Conservation (phyloP, 2,113 vertebrate species). For the Daubentonia madagascariensis region DNA sequence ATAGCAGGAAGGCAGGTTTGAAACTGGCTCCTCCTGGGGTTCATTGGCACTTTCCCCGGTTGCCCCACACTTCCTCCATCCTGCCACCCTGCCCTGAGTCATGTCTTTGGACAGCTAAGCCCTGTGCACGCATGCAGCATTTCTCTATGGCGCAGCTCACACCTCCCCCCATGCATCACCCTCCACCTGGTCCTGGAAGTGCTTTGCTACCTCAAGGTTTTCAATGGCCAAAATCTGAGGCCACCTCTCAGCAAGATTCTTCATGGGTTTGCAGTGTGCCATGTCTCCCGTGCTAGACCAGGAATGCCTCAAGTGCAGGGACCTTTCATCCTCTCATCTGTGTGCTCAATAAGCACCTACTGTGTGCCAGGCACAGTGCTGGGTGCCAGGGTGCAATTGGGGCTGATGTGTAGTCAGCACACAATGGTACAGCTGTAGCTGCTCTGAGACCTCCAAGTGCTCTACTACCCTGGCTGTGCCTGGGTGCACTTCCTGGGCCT, state of each 20-base stretch:
- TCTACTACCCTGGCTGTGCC: neutral
- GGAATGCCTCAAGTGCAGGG: neutral
- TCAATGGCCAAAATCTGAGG: neutral
- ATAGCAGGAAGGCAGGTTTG: conserved; percentile 1
- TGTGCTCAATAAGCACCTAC: neutral
- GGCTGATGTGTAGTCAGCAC: neutral
- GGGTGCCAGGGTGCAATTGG: neutral
- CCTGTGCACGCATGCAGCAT: neutral
- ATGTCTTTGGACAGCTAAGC: neutral
- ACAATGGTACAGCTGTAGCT: neutral
- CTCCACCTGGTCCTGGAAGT: neutral
- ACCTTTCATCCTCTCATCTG: neutral
- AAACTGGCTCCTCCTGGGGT: neutral
- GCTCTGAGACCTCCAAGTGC: neutral
- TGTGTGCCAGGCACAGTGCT: neutral
- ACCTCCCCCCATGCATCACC: rapidly evolving
- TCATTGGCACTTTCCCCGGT: neutral
- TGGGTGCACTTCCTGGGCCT: neutral
- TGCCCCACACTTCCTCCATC: conserved; percentile 51
- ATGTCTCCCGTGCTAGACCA: neutral
- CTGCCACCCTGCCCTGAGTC: conserved; percentile 46
- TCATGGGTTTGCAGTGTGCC: neutral
- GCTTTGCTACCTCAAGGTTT: neutral
- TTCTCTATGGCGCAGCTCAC: neutral
- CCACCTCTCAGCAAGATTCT: neutral